Evolutionary conservation across 2,797 vertebrate species (phyloP), one percentile per base, ranked within the genome.

Genomic region (Karalla daura): DNA sequence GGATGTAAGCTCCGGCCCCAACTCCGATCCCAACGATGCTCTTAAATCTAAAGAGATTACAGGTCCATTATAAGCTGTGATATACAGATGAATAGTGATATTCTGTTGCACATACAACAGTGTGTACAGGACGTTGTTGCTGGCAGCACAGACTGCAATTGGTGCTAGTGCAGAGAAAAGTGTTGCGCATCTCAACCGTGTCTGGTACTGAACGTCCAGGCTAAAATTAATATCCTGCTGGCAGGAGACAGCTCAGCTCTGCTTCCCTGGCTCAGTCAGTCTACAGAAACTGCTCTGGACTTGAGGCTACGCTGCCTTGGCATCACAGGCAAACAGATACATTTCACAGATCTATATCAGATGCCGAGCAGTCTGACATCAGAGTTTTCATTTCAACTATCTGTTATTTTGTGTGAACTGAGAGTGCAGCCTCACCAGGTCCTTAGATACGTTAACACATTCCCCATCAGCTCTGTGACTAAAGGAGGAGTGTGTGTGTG

Each of bases 21-120:
- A 99, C 97, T 35, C 98, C 97, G 0, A 99, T 97, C 62, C 98
- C 97, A 0, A 99, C 96, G 83, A 98, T 95, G 1, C 96, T 98
- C 88, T 98, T 98, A 87, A 99, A 98, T 78, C 98, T 99, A 65
- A 15, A 68, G 32, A 67, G 0, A 24, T 14, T 20, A 70, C 10
- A 1, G 1, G 15, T 10, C 9, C 7, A 5, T 77, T 30, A 72
- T 30, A 63, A 4, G 10, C 13, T 3, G 9, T 2, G 10, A 14
- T 61, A 39, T 1, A 33, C 23, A 20, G 14, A 27, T 4, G 10
- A 24, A n/a, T 5, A 39, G 7, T 5, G 5, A 35, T 20, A 15
- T 7, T 27, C 7, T 17, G 2, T 21, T 39, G 21, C 20, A 12
- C 61, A 21, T 5, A 3, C 2, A 8, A 24, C 0, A 4, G 17